Percentiles rank a stretch among this genome's conserved stretches.
Conservation (phyloP, 2,113 vertebrate species). For the Elephantulus edwardii region DNA sequence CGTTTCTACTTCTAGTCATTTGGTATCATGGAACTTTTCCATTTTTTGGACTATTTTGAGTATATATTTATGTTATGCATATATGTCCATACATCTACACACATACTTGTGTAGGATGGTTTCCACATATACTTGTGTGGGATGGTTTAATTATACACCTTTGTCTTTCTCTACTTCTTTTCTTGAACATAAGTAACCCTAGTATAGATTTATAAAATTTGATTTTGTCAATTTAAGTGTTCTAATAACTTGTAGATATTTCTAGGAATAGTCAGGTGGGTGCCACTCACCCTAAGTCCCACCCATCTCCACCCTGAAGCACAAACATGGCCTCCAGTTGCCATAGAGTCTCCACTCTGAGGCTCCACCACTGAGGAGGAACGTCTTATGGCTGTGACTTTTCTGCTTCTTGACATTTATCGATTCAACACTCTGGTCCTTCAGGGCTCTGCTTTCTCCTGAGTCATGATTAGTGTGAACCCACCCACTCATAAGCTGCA, state of each 20-base stretch:
- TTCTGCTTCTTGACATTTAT: not conserved
- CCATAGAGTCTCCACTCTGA: not conserved
- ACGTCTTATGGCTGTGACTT: not conserved
- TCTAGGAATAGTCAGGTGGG: not conserved
- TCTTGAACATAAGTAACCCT: not conserved
- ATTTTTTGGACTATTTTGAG: not conserved
- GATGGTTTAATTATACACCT: not conserved
- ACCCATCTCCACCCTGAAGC: not conserved
- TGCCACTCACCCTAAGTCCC: no score
- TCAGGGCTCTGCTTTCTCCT: not conserved
- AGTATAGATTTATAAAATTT: slow-evolving; percentile 5
- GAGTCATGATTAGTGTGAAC: not conserved
- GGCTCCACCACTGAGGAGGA: not conserved
- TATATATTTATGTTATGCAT: not conserved
- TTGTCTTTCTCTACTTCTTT: not conserved
- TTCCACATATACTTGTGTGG: not conserved
- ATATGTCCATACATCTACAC: not conserved
- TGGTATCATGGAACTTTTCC: not conserved
- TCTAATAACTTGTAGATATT: not conserved
- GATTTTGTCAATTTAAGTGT: slow-evolving; percentile 1
- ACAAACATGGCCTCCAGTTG: not conserved
- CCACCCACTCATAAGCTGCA: not conserved
- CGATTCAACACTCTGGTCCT: not conserved
- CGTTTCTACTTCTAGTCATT: slow-evolving; percentile 36
- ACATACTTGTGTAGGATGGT: not conserved